Evolutionary conservation across 2,888 invertebrate species (phyloP).

Genomic region (Macroteleia sp.): DNA sequence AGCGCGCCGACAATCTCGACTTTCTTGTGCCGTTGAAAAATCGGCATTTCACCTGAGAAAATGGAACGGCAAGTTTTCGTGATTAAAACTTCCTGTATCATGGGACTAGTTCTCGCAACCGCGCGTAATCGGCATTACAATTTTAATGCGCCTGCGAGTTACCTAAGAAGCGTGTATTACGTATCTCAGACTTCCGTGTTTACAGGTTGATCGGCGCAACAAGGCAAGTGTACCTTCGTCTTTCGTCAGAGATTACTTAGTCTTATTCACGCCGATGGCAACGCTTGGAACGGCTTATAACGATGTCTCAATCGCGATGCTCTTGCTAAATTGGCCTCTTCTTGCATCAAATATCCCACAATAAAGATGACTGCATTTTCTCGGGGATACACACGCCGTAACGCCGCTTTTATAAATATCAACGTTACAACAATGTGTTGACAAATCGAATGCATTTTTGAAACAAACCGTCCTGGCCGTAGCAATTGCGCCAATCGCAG

Average conservation of each 20-base stretch:
- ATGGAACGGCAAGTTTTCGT: background rate
- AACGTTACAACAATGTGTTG: conserved; percentile 56
- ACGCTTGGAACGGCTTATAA: conserved; percentile 71
- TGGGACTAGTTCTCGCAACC: conserved; percentile 17
- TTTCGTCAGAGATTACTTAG: conserved; percentile 65
- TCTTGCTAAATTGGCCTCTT: conserved; percentile 75
- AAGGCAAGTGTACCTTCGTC: conserved; percentile 55
- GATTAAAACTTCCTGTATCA: conserved; percentile 23
- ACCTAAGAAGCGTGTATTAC: conserved; percentile 74
- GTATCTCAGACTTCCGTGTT: conserved; percentile 76
- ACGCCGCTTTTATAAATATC: conserved; percentile 52
- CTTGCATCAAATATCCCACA: conserved; percentile 53
- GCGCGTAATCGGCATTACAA: conserved; percentile 36
- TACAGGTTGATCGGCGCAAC: conserved; percentile 73
- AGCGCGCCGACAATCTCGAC: conserved; percentile 28
- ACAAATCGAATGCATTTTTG: conserved; percentile 53
- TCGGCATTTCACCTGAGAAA: conserved; percentile 6
- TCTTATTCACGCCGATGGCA: conserved; percentile 68
- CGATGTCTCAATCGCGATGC: conserved; percentile 79
- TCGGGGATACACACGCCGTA: conserved; percentile 1
- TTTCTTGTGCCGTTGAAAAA: conserved; percentile 8
- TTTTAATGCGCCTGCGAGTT: conserved; percentile 63
- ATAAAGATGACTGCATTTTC: conserved; percentile 49
- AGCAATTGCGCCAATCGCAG: conserved; percentile 20
- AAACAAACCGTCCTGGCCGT: conserved; percentile 7